A percentile compares a stretch with the other conserved stretches of the same genome.
These are phyloP conservation scores for Oryzias melastigma DNA, from an alignment of 2,113 vertebrate genomes.

Conservation along the genomic window DNA sequence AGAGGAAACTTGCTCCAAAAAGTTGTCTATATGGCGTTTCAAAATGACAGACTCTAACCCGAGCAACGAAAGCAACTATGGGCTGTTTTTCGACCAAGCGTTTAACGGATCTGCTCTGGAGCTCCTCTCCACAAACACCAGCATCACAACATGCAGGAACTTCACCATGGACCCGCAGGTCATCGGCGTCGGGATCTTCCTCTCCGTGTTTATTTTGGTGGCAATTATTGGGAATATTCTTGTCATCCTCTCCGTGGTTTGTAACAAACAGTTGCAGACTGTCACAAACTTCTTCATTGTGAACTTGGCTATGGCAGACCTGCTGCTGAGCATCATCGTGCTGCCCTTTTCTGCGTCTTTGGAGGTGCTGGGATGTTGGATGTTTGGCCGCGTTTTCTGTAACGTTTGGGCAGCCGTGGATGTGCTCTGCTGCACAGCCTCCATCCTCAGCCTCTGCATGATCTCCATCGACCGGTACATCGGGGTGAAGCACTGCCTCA, in stretches of 20 bases:
- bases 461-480: conserved; percentile 98
- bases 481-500: conserved; percentile 93
- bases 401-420: conserved; percentile 99
- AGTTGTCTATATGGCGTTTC: conserved; percentile 76
- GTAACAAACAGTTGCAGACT: conserved; percentile 93
- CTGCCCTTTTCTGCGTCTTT: conserved; percentile 95
- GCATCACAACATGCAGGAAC: conserved; percentile 72
- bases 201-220: conserved; percentile 88
- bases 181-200: conserved; percentile 85
- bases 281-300: conserved; percentile 99
- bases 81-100: conserved; percentile 73
- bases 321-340: conserved; percentile 90
- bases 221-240: conserved; percentile 96
- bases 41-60: conserved; percentile 88
- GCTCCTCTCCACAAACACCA: conserved; percentile 61
- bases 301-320: conserved; percentile 94
- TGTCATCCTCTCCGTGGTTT: conserved; percentile 94
- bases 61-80: conserved; percentile 84
- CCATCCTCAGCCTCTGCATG: conserved; percentile 97
- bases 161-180: conserved; percentile 82
- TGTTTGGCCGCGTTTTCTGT: conserved; percentile 94
- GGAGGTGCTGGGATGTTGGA: conserved; percentile 95
- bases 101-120: conserved; percentile 57
- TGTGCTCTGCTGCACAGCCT: conserved; percentile 96
- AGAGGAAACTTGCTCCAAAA: conserved; percentile 44